Evolutionary conservation across 2,113 vertebrate species (phyloP).

Genomic region (Ivindomyrus marchei): DNA sequence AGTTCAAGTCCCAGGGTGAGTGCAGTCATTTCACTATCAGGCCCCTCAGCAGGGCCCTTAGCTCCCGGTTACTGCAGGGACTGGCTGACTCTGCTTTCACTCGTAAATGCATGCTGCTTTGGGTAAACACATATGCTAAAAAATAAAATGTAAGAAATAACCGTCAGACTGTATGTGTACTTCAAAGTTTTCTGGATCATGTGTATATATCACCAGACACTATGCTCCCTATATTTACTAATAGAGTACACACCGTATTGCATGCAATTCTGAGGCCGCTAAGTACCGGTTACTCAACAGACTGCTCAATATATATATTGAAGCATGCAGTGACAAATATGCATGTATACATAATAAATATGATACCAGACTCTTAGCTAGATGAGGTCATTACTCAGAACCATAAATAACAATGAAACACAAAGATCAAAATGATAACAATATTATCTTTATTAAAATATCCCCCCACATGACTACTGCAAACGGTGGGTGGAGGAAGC

Average conservation of each 20-base stretch:
- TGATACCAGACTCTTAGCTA: neutral
- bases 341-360: neutral
- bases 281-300: neutral
- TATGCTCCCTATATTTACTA: neutral
- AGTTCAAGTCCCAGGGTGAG: neutral
- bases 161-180: neutral
- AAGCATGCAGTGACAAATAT: neutral
- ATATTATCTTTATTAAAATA: neutral
- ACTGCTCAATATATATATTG: neutral
- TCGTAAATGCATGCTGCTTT: neutral
- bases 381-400: neutral
- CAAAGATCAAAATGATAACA: neutral
- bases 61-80: neutral
- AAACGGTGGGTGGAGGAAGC: neutral
- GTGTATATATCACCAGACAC: neutral
- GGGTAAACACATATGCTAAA: neutral
- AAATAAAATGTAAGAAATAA: neutral
- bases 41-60: neutral
- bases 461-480: neutral
- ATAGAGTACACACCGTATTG: neutral
- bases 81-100: neutral
- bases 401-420: neutral
- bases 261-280: neutral
- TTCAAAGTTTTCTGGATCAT: neutral
- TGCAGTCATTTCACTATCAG: neutral